phyloP scores from a whole-genome alignment of 1,140 invertebrate species.

The Drosophila ficusphila region DNA sequence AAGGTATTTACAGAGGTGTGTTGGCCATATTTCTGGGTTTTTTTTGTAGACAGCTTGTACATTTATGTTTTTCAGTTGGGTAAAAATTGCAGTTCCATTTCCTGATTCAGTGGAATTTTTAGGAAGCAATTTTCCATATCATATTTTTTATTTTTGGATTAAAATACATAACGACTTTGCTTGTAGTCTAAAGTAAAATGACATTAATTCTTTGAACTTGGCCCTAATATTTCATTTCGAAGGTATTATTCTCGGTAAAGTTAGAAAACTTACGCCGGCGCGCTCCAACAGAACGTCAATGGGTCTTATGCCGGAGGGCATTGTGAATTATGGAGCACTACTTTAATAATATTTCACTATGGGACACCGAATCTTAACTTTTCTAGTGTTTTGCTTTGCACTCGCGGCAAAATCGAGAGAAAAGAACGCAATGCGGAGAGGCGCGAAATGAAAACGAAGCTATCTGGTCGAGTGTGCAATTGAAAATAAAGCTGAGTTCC shows the following conservation, averaged over 20 bases:
- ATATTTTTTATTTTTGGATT: neutral
- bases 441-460: constrained; percentile 37
- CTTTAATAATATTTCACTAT: constrained; percentile 17
- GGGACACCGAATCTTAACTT: constrained; percentile 10
- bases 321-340: constrained; percentile 28
- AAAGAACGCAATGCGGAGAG: constrained; percentile 20
- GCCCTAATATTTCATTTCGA: constrained; percentile 50
- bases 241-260: neutral
- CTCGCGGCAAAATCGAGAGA: constrained; percentile 21
- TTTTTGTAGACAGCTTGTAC: neutral
- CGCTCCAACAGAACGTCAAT: constrained; percentile 79
- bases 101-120: neutral
- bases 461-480: constrained; percentile 71
- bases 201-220: constrained; percentile 37
- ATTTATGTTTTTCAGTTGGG: neutral
- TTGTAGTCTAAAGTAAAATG: neutral
- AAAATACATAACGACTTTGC: neutral
- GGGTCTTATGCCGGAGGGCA: constrained; percentile 71
- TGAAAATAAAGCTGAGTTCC: constrained; percentile 73
- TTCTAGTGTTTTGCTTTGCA: constrained; percentile 16
- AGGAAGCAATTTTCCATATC: neutral
- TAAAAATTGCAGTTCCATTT: neutral
- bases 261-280: constrained; percentile 73
- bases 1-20: neutral
- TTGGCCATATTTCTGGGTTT: neutral